A percentile compares a stretch with the other conserved stretches of the same genome.
phyloP scores from a whole-genome alignment of 2,113 vertebrate genomes.

The Pycnonotus jocosus region DNA sequence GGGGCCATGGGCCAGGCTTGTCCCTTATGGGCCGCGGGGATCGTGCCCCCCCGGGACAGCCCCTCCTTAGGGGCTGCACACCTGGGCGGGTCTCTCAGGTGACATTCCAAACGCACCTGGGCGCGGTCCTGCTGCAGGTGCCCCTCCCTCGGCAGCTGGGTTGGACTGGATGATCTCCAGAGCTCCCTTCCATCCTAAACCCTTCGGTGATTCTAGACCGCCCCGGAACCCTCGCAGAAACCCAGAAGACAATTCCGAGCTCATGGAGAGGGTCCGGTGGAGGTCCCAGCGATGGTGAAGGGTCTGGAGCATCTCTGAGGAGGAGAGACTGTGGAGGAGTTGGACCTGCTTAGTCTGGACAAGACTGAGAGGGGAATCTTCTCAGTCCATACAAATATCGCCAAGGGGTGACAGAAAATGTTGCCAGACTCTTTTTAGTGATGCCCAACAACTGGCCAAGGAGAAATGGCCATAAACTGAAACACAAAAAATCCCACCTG shows the following conservation, averaged over 20 bases:
- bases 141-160: background rate
- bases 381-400: no score
- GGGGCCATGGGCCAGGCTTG: background rate
- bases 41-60: fast-evolving
- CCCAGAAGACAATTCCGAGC: fast-evolving
- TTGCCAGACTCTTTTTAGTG: no score
- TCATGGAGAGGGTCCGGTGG: no score
- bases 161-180: fast-evolving
- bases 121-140: background rate
- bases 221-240: background rate
- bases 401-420: background rate
- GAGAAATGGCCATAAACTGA: background rate
- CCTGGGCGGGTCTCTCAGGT: background rate
- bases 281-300: background rate
- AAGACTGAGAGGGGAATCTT: background rate
- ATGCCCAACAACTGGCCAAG: background rate
- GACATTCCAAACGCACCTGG: fast-evolving
- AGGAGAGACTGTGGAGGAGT: background rate
- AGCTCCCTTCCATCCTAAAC: fast-evolving
- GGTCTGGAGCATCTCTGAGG: background rate
- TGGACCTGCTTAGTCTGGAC: no score
- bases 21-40: background rate
- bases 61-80: fast-evolving
- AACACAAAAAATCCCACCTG: background rate
- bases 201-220: fast-evolving